These are phyloP conservation scores for Acrobasis repandana DNA, from an alignment of 2,888 invertebrate species.

Conservation along the genomic window DNA sequence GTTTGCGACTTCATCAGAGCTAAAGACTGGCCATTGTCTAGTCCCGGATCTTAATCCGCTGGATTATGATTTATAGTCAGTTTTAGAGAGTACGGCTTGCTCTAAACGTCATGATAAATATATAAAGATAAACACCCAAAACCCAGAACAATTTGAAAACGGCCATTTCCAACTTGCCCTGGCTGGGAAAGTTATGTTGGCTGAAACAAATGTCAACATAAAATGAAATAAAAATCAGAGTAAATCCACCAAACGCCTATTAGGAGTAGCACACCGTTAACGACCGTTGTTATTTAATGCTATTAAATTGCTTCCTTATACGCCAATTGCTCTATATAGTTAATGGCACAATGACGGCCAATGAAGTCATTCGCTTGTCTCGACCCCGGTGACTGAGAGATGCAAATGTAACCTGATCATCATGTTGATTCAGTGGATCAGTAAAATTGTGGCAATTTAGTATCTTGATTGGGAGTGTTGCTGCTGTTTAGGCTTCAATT, in stretches of 20 bases:
- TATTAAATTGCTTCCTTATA: constrained; percentile 4
- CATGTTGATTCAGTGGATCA: constrained; percentile 37
- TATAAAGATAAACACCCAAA: no score
- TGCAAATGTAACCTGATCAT: constrained; percentile 34
- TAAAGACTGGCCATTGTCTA: no score
- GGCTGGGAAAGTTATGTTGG: no score
- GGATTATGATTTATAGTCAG: no score
- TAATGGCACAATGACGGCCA: constrained; percentile 48
- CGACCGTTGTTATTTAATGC: background rate
- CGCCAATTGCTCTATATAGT: constrained; percentile 47
- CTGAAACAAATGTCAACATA: no score
- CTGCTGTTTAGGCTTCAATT: background rate
- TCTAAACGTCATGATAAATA: no score
- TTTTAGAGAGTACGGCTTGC: no score
- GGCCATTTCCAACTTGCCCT: no score
- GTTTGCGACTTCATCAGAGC: no score
- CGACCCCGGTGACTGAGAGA: constrained; percentile 39
- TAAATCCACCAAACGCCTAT: background rate
- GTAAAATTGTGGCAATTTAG: constrained; percentile 28
- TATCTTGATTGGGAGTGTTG: background rate
- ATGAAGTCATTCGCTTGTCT: constrained; percentile 61
- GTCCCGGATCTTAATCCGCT: no score
- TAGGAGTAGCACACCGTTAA: background rate
- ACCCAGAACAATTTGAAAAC: no score
- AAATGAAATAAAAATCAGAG: background rate